Evolutionary conservation across 2,113 vertebrate genomes (phyloP).

Genomic region (Rhinolophus sinicus): DNA sequence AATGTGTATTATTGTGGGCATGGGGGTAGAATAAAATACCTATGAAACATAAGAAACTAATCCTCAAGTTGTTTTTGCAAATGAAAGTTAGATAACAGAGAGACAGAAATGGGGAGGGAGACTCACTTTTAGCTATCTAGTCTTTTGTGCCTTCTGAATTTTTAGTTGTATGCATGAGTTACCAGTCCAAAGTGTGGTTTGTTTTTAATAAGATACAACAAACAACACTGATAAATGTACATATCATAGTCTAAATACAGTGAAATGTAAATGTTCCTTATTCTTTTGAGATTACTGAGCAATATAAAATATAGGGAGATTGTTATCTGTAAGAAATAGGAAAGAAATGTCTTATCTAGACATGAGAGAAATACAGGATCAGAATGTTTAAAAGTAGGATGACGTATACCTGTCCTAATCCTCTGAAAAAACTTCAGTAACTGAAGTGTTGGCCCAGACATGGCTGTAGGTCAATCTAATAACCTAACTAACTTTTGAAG

Average conservation of each 20-base stretch:
- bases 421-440: not conserved
- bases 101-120: not conserved
- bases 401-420: not conserved
- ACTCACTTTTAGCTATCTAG: not conserved
- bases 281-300: not conserved
- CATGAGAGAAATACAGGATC: not conserved
- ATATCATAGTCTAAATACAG: not conserved
- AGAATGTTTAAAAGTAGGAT: not conserved
- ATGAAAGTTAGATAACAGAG: not conserved
- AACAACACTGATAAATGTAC: not conserved
- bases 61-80: not conserved
- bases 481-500: not conserved
- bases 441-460: not conserved
- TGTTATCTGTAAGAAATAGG: not conserved
- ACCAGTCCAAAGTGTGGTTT: not conserved
- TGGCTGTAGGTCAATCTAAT: not conserved
- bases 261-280: not conserved
- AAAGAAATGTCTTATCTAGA: not conserved
- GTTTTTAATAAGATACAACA: not conserved
- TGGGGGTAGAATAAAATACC: not conserved
- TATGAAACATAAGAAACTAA: not conserved
- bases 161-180: not conserved
- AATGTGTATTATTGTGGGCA: not conserved
- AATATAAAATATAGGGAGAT: not conserved
- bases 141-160: not conserved